Percentiles rank a stretch among this genome's conserved stretches.
These are phyloP conservation scores for Caenorhabditis drosophilae DNA, from an alignment of 2,888 invertebrate species.

Conservation along the genomic window DNA sequence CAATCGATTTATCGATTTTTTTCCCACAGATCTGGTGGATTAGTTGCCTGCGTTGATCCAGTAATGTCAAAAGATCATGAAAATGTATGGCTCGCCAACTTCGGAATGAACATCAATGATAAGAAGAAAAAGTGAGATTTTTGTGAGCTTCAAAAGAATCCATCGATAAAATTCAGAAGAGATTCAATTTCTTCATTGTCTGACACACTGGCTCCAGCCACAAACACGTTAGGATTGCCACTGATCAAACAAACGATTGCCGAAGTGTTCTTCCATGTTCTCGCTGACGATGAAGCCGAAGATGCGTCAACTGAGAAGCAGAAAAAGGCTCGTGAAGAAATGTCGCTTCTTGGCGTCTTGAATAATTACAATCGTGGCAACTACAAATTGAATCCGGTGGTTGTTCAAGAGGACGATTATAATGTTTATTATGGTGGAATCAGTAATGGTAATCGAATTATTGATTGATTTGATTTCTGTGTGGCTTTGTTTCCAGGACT, in stretches of 20 bases:
- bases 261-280: conserved; percentile 67
- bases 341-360: conserved; percentile 67
- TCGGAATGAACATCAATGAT: conserved; percentile 66
- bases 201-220: conserved; percentile 56
- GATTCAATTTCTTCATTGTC: conserved; percentile 16
- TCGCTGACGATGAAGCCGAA: conserved; percentile 65
- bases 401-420: conserved; percentile 63
- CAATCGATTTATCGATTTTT: not conserved
- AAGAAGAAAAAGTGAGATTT: conserved; percentile 38
- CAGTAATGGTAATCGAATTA: conserved; percentile 16
- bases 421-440: conserved; percentile 44
- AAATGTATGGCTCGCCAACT: conserved; percentile 69
- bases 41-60: conserved; percentile 69
- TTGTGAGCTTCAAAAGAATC: no score
- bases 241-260: conserved; percentile 66
- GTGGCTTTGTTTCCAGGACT: conserved; percentile 42
- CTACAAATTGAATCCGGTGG: conserved; percentile 69
- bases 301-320: conserved; percentile 43
- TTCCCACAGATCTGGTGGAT: conserved; percentile 57
- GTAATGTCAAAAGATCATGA: conserved; percentile 68
- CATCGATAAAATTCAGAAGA: no score
- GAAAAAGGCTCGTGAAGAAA: conserved; percentile 60
- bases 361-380: conserved; percentile 67
- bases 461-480: not conserved
- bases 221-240: conserved; percentile 68